Evolutionary conservation across 2,888 invertebrate genomes (phyloP).

Genomic region (Cosmia trapezina): DNA sequence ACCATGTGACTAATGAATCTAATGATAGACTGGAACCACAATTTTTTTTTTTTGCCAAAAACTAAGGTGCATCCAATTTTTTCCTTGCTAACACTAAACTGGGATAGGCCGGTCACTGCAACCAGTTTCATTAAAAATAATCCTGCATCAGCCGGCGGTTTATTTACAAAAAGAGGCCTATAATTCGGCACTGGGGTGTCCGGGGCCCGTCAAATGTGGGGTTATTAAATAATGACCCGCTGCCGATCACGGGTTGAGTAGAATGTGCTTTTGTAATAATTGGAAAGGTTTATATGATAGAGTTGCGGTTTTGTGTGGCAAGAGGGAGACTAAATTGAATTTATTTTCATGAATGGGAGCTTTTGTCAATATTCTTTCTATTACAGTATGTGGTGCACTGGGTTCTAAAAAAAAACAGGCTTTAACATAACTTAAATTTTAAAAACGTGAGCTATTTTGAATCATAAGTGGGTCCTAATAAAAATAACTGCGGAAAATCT

Average conservation of each 20-base stretch:
- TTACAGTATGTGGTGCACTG: background rate
- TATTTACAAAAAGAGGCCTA: constrained; percentile 86
- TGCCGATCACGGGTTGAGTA: constrained; percentile 68
- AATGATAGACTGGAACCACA: background rate
- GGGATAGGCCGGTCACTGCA: constrained; percentile 29
- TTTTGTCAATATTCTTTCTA: constrained; percentile 4
- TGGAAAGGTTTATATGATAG: constrained; percentile 49
- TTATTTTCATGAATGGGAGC: constrained; percentile 38
- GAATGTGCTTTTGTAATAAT: constrained; percentile 53
- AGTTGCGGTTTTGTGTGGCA: constrained; percentile 50
- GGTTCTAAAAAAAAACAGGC: background rate
- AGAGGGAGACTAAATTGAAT: constrained; percentile 40
- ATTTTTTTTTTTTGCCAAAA: constrained; percentile 11
- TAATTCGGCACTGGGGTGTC: constrained; percentile 84
- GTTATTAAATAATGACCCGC: constrained; percentile 86
- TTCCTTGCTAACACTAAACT: constrained; percentile 55
- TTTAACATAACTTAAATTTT: background rate
- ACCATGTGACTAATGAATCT: constrained; percentile 8
- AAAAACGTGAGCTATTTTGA: background rate
- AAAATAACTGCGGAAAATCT: background rate
- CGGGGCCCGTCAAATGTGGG: constrained; percentile 74
- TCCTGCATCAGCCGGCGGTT: constrained; percentile 74
- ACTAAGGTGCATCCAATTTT: background rate
- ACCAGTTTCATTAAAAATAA: constrained; percentile 60
- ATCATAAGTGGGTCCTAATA: background rate